These are phyloP conservation scores for Psephotus haematonotus DNA, from an alignment of 2,113 vertebrate species.

Conservation along the genomic window DNA sequence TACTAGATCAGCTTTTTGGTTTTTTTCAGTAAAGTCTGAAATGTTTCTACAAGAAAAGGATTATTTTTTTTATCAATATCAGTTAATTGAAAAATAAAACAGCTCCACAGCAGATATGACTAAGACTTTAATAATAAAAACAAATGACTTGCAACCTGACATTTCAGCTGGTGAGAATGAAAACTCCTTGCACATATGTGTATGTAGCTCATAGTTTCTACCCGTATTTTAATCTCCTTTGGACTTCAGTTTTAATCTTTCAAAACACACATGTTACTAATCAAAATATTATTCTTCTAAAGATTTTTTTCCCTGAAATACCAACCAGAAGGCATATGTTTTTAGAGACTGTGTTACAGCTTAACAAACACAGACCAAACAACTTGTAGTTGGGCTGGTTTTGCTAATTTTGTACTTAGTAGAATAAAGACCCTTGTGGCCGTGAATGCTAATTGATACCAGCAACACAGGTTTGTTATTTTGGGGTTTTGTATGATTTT, in stretches of 20 bases:
- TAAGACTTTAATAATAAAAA: not conserved
- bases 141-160: not conserved
- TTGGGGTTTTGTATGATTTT: not conserved
- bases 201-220: constrained; percentile 34
- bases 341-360: not conserved
- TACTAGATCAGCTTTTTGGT: not conserved
- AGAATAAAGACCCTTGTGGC: not conserved
- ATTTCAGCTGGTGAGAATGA: not conserved
- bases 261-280: constrained; percentile 52
- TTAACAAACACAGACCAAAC: constrained; percentile 6
- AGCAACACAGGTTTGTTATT: not conserved
- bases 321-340: constrained; percentile 27
- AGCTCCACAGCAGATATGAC: not conserved
- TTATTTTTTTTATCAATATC: not conserved
- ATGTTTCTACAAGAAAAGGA: not conserved
- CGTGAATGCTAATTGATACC: not conserved
- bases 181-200: not conserved
- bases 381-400: not conserved
- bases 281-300: constrained; percentile 57
- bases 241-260: constrained; percentile 42
- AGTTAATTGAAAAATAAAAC: not conserved
- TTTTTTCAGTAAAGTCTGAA: not conserved
- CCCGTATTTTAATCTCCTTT: constrained; percentile 26
- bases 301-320: constrained; percentile 25
- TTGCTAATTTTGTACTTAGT: not conserved